Evolutionary conservation across 30 jellyfish, hydroid and myxozoan genomes (phyloP).

Genomic region (Catostylus mosaicus): DNA sequence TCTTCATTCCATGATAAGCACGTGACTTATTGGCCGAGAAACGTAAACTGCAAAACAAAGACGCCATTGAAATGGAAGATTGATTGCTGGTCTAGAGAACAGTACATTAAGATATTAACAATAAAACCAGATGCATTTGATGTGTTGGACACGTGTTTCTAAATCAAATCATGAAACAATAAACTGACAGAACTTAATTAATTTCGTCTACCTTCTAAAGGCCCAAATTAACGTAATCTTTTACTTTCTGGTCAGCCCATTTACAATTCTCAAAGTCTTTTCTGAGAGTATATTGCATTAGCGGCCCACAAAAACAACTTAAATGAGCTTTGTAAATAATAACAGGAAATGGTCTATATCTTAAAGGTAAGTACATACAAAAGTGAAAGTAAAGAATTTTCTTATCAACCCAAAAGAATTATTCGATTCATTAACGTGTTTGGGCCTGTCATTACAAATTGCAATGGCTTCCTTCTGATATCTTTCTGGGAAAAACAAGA

Average conservation of each 20-base stretch:
- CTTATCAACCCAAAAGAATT: no score
- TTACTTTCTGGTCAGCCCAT: not conserved
- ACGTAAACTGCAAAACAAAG: not conserved
- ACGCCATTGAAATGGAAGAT: not conserved
- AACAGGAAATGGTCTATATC: not conserved
- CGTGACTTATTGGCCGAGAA: not conserved
- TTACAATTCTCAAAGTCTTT: not conserved
- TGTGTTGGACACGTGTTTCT: not conserved
- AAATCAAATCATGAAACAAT: slow-evolving; percentile 2
- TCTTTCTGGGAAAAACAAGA: no score
- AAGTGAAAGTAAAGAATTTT: no score
- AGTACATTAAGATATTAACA: not conserved
- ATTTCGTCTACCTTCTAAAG: not conserved
- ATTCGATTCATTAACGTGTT: no score
- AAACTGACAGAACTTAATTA: not conserved
- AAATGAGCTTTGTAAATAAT: no score
- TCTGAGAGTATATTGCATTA: not conserved
- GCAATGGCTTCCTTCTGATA: no score
- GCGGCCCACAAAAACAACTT: not conserved
- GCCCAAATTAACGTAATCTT: not conserved
- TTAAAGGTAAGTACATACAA: no score
- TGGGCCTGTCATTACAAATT: no score
- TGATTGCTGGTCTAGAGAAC: not conserved
- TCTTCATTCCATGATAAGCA: not conserved
- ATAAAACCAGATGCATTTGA: not conserved